A percentile compares a stretch with the other conserved stretches of the same genome.
These are phyloP conservation scores for Nothobranchius kuhntae DNA, from an alignment of 2,113 vertebrate genomes.

Conservation along the genomic window DNA sequence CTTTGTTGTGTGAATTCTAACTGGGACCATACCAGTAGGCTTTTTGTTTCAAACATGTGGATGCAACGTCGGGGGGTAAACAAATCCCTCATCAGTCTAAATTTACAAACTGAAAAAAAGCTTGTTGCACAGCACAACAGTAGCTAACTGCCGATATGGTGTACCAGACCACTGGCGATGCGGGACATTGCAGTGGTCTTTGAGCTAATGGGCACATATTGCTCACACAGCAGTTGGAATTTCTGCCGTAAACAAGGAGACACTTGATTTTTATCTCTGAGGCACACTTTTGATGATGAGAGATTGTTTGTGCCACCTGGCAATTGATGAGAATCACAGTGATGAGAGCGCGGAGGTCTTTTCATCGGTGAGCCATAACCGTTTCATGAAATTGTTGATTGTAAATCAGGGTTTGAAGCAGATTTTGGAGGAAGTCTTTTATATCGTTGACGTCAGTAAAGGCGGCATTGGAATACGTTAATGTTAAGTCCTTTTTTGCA, in stretches of 20 bases:
- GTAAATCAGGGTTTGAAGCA: slow-evolving; percentile 36
- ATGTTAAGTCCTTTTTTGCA: too few species aligned
- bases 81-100: slow-evolving; percentile 46
- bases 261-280: slow-evolving; percentile 39
- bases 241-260: slow-evolving; percentile 24
- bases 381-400: slow-evolving; percentile 37
- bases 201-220: slow-evolving; percentile 51
- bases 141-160: slow-evolving; percentile 22
- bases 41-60: too few species aligned
- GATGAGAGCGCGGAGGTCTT: slow-evolving; percentile 44
- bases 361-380: slow-evolving; percentile 43
- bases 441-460: slow-evolving; percentile 7
- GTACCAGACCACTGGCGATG: slow-evolving; percentile 18
- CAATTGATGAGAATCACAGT: slow-evolving; percentile 44
- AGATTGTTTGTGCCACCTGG: slow-evolving; percentile 33
- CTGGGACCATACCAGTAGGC: too few species aligned
- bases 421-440: background rate
- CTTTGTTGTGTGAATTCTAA: too few species aligned
- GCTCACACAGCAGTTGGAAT: slow-evolving; percentile 30
- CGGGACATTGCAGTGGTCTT: slow-evolving; percentile 39
- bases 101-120: slow-evolving; percentile 52
- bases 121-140: slow-evolving; percentile 16
- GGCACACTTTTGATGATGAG: slow-evolving; percentile 48
- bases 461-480: background rate
- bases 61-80: slow-evolving; percentile 28